Percentiles rank a stretch among this genome's conserved stretches.
Evolutionary conservation across 2,113 vertebrate species (phyloP).

Genomic region (Dipodomys stephensi): DNA sequence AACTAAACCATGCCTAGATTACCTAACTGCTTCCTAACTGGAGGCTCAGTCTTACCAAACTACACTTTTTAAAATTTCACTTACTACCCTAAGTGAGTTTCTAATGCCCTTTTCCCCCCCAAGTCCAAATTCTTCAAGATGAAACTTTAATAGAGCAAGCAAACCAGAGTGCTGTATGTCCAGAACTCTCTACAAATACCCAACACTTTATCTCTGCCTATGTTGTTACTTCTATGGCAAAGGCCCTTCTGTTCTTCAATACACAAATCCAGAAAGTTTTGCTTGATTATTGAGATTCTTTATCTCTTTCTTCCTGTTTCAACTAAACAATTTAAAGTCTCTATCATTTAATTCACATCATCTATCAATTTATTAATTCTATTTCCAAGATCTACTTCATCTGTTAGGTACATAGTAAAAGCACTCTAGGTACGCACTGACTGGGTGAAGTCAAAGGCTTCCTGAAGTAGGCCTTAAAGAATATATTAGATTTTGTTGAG

Average conservation of each 20-base stretch:
- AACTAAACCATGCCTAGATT: background rate
- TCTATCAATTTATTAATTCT: slow-evolving; percentile 45
- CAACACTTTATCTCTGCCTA: background rate
- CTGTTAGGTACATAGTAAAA: background rate
- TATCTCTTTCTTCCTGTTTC: slow-evolving; percentile 24
- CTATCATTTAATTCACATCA: slow-evolving; percentile 48
- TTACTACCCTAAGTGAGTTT: slow-evolving; percentile 16
- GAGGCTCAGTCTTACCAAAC: background rate
- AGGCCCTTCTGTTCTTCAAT: background rate
- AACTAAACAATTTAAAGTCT: slow-evolving; percentile 17
- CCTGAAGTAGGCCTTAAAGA: background rate
- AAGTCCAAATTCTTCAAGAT: slow-evolving; percentile 30
- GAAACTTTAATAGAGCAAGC: slow-evolving; percentile 12
- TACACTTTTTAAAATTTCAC: background rate
- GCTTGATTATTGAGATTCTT: background rate
- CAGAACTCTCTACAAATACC: background rate
- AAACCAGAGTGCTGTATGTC: background rate
- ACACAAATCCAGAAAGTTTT: slow-evolving; percentile 16
- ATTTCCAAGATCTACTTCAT: slow-evolving; percentile 35
- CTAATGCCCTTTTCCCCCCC: background rate
- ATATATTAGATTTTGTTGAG: slow-evolving; percentile 23
- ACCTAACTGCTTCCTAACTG: background rate
- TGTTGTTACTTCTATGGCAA: background rate
- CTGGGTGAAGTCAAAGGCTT: background rate
- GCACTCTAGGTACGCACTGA: background rate